phyloP scores from a whole-genome alignment of 2,888 invertebrate genomes.

The Cantharis nigra region DNA sequence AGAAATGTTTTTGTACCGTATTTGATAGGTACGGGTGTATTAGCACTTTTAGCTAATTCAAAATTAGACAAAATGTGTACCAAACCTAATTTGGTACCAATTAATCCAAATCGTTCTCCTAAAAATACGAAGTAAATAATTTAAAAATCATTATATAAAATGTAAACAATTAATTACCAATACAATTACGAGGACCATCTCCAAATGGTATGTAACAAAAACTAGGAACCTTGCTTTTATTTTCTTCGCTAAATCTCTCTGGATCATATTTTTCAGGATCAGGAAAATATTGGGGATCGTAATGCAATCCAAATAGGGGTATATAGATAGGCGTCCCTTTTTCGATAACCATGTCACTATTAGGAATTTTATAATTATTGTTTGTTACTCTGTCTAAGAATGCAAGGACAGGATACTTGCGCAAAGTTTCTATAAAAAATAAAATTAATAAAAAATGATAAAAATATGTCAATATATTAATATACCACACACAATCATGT shows the following conservation, averaged over 20 bases:
- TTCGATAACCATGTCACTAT: constrained; percentile 40
- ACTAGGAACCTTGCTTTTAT: constrained; percentile 28
- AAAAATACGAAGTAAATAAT: constrained; percentile 31
- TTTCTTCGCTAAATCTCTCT: constrained; percentile 47
- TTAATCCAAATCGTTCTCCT: constrained; percentile 51
- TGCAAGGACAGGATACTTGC: constrained; percentile 52
- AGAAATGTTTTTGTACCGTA: constrained; percentile 44
- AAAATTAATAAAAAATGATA: background rate
- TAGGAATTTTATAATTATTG: constrained; percentile 42
- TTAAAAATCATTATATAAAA: background rate
- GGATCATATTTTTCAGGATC: constrained; percentile 53
- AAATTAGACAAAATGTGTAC: constrained; percentile 44
- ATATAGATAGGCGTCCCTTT: constrained; percentile 49
- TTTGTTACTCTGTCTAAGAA: constrained; percentile 44
- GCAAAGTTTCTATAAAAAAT: constrained; percentile 51
- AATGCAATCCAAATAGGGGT: constrained; percentile 48
- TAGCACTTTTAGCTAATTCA: constrained; percentile 41
- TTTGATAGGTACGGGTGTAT: constrained; percentile 47
- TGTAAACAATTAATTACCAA: constrained; percentile 26
- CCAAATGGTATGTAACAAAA: constrained; percentile 37
- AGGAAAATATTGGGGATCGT: constrained; percentile 48
- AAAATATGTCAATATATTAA: constrained; percentile 33
- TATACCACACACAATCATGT: constrained; percentile 32
- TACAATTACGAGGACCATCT: constrained; percentile 36
- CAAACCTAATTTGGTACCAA: constrained; percentile 49